Evolutionary conservation across 2,113 vertebrate genomes (phyloP), one percentile per base, ranked within the genome.

Genomic region (Oreocharis arfaki): DNA sequence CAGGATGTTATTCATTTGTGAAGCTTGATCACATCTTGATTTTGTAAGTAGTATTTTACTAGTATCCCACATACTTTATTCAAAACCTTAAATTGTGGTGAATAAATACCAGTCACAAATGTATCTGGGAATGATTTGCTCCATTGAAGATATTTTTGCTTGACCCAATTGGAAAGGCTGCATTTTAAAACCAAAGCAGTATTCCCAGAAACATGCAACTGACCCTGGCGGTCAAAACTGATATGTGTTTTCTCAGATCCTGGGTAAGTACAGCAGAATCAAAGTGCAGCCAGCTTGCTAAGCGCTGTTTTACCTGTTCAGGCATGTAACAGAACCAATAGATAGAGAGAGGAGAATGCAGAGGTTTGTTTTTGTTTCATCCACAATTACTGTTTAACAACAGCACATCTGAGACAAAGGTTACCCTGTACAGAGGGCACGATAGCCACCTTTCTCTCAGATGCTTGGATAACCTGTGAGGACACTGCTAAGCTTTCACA

Each of bases 1-100:
- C 84, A 95, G 91, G 94, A 93, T 90, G 52, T 87, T 95, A 65
- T 89, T 93, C 1, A 84, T 93, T 93, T 93, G 56, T 55, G 67
- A 90, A 75, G 18, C 55, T 89, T 87, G 35, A 81, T 91, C 32
- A 49, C 44, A 44, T 69, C 82, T 86, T 79, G 37, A 64, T 41
- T 77, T 89, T 87, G 70, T 87, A 88, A 56, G 30, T 84, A 71
- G 7, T 52, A 44, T 83, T 92, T 77, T 78, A 87, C 35, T 75
- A 69, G 17, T 55, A 55, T 35, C 47, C 41, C 7, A 33, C 28
- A 41, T 11, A 18, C 6, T 39, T 59, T 39, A 53, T 39, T 67
- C 12, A 53, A 57, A 94, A 71, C 10, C 6, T 68, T 80, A 35
- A 67, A 71, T n/a, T 69, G 16, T 32, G 75, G 14, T 0, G 0